These are phyloP conservation scores for Astreopora myriophthalma DNA, from an alignment of 64 coral and sea anemone species.

Conservation along the genomic window DNA sequence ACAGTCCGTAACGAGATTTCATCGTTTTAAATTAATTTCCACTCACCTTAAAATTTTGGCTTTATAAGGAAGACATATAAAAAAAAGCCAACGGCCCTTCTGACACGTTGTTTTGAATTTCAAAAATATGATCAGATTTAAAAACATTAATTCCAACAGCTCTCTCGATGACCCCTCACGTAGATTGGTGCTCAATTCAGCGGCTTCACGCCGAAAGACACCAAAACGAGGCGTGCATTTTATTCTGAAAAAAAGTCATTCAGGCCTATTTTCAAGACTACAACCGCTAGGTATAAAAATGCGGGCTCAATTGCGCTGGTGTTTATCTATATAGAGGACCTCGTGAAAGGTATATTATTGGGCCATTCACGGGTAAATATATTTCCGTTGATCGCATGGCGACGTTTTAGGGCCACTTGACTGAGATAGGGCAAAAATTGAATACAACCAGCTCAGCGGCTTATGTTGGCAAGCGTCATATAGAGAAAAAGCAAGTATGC, in stretches of 20 bases:
- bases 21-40: not conserved
- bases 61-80: slow-evolving; percentile 32
- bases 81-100: slow-evolving; percentile 3
- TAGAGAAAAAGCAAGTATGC: no score
- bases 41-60: slow-evolving; percentile 17
- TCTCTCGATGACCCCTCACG: not conserved
- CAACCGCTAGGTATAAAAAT: not conserved
- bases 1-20: not conserved
- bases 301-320: not conserved
- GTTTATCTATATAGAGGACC: no score
- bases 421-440: no score
- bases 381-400: no score
- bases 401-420: no score
- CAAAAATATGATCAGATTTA: slow-evolving; percentile 52
- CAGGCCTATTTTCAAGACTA: not conserved
- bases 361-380: no score
- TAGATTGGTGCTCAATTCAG: not conserved
- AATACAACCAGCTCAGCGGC: no score
- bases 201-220: not conserved
- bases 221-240: not conserved
- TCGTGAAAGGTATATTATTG: no score
- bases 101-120: slow-evolving; percentile 44
- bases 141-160: slow-evolving; percentile 27
- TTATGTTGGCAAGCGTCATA: no score
- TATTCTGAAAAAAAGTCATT: not conserved